Evolutionary conservation across 1,140 invertebrate genomes (phyloP).

Genomic region (Lordiphosa collinella): DNA sequence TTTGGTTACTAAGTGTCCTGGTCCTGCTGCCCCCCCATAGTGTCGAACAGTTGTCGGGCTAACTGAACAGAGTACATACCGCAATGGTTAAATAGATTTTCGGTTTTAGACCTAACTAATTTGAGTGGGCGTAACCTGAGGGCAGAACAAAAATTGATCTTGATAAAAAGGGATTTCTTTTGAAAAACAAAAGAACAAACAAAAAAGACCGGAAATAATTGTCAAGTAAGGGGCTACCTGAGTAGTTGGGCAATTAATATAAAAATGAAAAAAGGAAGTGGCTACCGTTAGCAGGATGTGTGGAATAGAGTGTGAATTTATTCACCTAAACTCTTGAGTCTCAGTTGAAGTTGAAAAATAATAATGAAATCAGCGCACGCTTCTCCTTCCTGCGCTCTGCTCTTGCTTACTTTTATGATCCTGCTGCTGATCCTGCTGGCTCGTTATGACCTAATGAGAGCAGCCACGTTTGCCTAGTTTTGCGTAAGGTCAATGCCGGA

Average conservation of each 20-base stretch:
- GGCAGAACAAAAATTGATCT: conserved; percentile 27
- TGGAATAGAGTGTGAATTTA: conserved; percentile 56
- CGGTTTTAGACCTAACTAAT: neutral
- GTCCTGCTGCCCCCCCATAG: conserved; percentile 39
- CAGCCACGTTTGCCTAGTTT: conserved; percentile 17
- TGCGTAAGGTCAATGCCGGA: conserved; percentile 45
- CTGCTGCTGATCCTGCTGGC: conserved; percentile 19
- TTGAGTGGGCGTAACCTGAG: conserved; percentile 39
- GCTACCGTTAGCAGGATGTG: conserved; percentile 55
- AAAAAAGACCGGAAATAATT: conserved; percentile 64
- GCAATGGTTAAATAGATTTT: conserved; percentile 56
- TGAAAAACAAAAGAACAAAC: conserved; percentile 2
- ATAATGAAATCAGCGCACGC: conserved; percentile 18
- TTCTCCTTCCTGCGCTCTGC: neutral
- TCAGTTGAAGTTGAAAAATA: neutral
- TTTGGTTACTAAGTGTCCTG: conserved; percentile 9
- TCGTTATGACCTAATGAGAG: conserved; percentile 67
- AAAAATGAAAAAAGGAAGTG: conserved; percentile 44
- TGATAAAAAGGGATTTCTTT: conserved; percentile 52
- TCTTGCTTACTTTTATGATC: conserved; percentile 15
- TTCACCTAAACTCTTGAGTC: conserved; percentile 37
- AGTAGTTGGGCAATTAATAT: conserved; percentile 52
- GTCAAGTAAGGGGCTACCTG: conserved; percentile 59
- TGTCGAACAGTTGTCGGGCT: conserved; percentile 46
- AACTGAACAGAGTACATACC: conserved; percentile 49